Percentiles rank a stretch among this genome's conserved stretches.
These are phyloP conservation scores for Pectinophora gossypiella DNA, from an alignment of 1,140 invertebrate genomes.

Conservation along the genomic window DNA sequence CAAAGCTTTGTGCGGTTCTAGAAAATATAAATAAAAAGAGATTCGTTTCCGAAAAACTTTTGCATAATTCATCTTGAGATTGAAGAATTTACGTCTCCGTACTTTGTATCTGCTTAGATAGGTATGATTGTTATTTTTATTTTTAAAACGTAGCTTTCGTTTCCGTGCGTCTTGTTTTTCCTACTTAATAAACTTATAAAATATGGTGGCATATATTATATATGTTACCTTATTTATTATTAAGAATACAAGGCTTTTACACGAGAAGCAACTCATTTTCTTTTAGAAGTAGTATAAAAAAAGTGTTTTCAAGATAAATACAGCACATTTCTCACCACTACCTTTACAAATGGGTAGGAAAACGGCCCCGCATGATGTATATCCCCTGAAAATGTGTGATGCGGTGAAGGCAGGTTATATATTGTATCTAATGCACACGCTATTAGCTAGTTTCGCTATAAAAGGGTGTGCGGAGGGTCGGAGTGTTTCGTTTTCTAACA, in stretches of 20 bases:
- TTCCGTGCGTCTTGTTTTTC: too few species aligned
- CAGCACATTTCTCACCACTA: conserved; percentile 28
- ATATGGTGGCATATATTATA: too few species aligned
- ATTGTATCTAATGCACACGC: conserved; percentile 28
- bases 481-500: conserved; percentile 10
- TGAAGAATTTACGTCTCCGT: not conserved
- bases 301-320: conserved; percentile 22
- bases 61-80: not conserved
- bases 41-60: not conserved
- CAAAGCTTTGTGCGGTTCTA: not conserved
- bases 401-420: conserved; percentile 34
- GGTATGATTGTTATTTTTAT: too few species aligned
- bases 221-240: too few species aligned
- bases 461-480: not conserved
- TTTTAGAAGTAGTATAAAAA: not conserved
- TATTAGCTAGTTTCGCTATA: conserved; percentile 15
- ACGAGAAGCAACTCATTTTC: not conserved
- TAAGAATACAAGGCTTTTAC: too few species aligned
- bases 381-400: conserved; percentile 40
- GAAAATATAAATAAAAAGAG: not conserved
- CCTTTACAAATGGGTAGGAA: conserved; percentile 38
- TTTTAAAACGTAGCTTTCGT: too few species aligned
- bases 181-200: too few species aligned
- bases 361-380: conserved; percentile 43
- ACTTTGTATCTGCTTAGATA: too few species aligned